Evolutionary conservation across 2,113 vertebrate genomes (phyloP).

Genomic region (Crotalus tigris): DNA sequence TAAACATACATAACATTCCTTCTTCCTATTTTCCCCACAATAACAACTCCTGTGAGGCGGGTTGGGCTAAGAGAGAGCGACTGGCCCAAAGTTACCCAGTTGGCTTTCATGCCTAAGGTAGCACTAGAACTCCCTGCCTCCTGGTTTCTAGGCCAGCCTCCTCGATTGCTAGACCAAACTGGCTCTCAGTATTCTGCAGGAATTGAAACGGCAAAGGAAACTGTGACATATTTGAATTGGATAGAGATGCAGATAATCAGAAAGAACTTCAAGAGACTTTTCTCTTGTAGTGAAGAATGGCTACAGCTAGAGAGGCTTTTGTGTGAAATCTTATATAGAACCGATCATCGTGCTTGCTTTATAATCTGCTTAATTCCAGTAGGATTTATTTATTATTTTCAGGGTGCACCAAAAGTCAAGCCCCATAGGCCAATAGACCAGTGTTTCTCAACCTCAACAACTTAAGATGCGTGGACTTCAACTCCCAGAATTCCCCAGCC

Average conservation of each 20-base stretch:
- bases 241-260: not conserved
- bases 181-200: not conserved
- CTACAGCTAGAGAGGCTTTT: not conserved
- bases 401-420: not conserved
- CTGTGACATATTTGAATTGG: not conserved
- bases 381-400: not conserved
- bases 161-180: not conserved
- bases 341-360: not conserved
- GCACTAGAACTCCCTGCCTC: not conserved
- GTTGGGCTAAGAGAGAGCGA: not conserved
- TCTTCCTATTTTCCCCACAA: not conserved
- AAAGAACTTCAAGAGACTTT: not conserved
- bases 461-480: not conserved
- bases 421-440: not conserved
- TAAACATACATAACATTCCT: not conserved
- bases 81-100: not conserved
- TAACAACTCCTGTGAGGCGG: not conserved
- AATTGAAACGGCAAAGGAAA: not conserved
- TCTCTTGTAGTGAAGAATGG: not conserved
- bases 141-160: not conserved
- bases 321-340: not conserved
- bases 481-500: not conserved
- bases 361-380: constrained; percentile 2
- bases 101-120: not conserved
- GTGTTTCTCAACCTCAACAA: not conserved